These are phyloP conservation scores for Eriosoma lanigerum DNA, from an alignment of 1,140 invertebrate genomes.

Conservation along the genomic window DNA sequence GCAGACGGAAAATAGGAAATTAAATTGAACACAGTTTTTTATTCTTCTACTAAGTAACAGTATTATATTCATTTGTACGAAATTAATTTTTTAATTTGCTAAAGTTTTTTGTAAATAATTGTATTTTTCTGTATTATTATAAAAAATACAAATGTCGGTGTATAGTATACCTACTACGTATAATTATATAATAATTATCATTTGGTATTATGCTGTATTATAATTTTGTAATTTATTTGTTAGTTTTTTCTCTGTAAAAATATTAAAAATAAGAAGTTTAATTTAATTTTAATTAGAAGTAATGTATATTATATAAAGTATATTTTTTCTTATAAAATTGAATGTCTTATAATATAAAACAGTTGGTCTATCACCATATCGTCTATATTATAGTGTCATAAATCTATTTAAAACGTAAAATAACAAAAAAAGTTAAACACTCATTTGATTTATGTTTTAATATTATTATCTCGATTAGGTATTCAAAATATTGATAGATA, in stretches of 20 bases:
- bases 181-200: not conserved
- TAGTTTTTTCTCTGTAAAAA: not conserved
- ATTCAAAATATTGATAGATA: no score
- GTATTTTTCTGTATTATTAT: not conserved
- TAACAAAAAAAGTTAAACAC: no score
- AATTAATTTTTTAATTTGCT: not conserved
- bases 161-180: no score
- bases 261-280: not conserved
- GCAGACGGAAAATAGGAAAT: not conserved
- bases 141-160: not conserved
- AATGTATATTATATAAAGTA: not conserved
- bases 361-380: not conserved
- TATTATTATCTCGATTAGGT: no score
- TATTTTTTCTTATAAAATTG: constrained; percentile 3
- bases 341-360: constrained; percentile 7
- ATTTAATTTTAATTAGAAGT: constrained; percentile 22
- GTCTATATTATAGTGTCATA: no score
- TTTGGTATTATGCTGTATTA: not conserved
- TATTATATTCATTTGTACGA: not conserved
- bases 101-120: not conserved
- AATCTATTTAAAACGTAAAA: constrained; percentile 23
- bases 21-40: not conserved
- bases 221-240: constrained; percentile 3
- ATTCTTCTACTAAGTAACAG: not conserved
- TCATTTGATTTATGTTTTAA: no score